Conservation (phyloP, 53 echinoderm and acorn worm species). For the Actinopyga echinites region DNA sequence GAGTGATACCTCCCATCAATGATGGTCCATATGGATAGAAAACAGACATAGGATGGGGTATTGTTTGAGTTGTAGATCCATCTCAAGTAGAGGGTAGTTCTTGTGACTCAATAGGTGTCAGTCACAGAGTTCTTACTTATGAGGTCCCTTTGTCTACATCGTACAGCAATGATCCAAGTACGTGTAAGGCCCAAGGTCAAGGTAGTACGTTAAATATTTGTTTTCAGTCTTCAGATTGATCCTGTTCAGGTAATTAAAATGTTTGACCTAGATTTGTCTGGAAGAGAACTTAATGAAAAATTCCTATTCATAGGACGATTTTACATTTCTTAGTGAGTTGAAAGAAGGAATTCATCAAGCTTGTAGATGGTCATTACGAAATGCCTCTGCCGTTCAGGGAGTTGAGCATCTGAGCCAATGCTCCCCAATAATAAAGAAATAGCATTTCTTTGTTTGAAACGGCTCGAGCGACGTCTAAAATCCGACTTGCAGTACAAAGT, state of each 20-base stretch:
- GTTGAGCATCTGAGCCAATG: neutral
- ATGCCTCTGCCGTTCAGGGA: conserved; percentile 37
- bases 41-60: conserved; percentile 51
- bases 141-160: too few species aligned
- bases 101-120: too few species aligned
- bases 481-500: conserved; percentile 14
- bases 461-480: neutral
- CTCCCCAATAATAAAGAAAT: conserved; percentile 38
- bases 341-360: too few species aligned
- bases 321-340: too few species aligned
- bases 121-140: too few species aligned
- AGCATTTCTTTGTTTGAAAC: conserved; percentile 4
- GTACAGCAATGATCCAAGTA: too few species aligned
- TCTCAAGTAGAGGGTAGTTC: too few species aligned
- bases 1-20: conserved; percentile 26
- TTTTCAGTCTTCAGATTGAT: conserved; percentile 24
- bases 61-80: too few species aligned
- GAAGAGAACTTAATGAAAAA: too few species aligned
- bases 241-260: conserved; percentile 29
- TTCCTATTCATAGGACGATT: too few species aligned
- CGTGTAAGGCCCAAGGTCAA: too few species aligned
- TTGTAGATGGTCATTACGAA: conserved; percentile 35
- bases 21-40: conserved; percentile 51
- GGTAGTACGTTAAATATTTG: neutral
- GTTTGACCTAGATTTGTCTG: too few species aligned